phyloP scores from a whole-genome alignment of 2,888 invertebrate species.

The Trichogramma dendrolimi region DNA sequence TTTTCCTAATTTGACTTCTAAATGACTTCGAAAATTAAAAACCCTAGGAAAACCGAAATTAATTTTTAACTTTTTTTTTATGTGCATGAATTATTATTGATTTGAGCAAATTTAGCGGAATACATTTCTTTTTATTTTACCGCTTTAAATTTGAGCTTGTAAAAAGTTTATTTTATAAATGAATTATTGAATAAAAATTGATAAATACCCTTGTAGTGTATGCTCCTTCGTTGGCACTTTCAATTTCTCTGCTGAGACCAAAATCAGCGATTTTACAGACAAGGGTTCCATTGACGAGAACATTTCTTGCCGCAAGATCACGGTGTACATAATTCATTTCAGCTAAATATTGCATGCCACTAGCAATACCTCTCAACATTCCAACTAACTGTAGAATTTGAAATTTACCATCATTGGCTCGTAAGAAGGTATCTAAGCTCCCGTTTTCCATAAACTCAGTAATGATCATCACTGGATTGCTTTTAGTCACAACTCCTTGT shows the following conservation, averaged over 20 bases:
- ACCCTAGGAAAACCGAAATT: too few species aligned
- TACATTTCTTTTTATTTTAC: too few species aligned
- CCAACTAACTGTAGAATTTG: constrained; percentile 89
- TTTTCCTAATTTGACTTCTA: too few species aligned
- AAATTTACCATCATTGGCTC: constrained; percentile 95
- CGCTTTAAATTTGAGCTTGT: too few species aligned
- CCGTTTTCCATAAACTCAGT: constrained; percentile 99
- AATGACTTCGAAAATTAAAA: too few species aligned
- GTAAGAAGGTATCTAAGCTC: constrained; percentile 91
- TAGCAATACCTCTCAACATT: constrained; percentile 95
- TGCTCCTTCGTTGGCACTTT: constrained; percentile 90
- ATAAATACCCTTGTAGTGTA: constrained; percentile 77
- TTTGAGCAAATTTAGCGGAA: too few species aligned
- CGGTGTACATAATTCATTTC: constrained; percentile 99
- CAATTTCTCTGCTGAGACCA: constrained; percentile 93
- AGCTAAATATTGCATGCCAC: constrained; percentile 97
- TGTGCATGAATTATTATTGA: too few species aligned
- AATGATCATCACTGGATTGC: constrained; percentile 97
- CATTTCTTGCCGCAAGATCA: constrained; percentile 96
- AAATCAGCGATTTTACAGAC: constrained; percentile 99
- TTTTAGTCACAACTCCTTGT: constrained; percentile 95
- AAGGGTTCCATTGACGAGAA: constrained; percentile 92
- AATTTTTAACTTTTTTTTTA: too few species aligned
- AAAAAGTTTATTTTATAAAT: too few species aligned
- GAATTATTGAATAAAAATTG: constrained; percentile 19